These are phyloP conservation scores for Uria lomvia DNA, from an alignment of 2,113 vertebrate species.

Conservation along the genomic window DNA sequence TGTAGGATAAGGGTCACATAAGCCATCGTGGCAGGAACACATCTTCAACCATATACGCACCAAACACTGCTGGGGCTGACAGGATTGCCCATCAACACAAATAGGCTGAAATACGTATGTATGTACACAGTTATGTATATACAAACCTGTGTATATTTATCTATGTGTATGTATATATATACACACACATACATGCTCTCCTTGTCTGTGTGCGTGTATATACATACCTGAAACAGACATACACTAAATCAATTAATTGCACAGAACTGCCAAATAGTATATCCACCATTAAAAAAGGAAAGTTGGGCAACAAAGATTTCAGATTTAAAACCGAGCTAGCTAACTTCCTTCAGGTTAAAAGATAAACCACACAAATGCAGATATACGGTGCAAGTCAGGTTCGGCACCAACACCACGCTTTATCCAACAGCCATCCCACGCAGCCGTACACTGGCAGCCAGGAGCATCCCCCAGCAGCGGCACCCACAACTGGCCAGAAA, in stretches of 20 bases:
- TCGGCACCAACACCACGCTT: neutral
- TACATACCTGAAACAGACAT: rapidly evolving
- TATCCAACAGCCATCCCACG: rapidly evolving
- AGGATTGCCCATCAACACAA: neutral
- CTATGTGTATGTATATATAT: rapidly evolving
- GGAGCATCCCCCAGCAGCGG: rapidly evolving
- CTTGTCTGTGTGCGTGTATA: rapidly evolving
- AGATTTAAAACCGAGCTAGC: neutral
- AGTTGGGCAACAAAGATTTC: neutral
- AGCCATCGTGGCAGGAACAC: neutral
- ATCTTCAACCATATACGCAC: rapidly evolving
- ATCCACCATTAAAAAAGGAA: neutral
- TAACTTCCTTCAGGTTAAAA: neutral
- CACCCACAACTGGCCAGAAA: neutral
- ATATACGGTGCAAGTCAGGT: rapidly evolving
- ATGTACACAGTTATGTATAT: neutral
- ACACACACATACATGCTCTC: neutral
- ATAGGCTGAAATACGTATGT: neutral
- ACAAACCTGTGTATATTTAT: too few relatives aligned
- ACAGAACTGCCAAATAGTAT: rapidly evolving
- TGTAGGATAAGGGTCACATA: neutral
- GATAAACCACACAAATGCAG: neutral
- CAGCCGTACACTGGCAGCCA: neutral
- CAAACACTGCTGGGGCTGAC: neutral
- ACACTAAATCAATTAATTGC: rapidly evolving